Conservation (phyloP, 2,113 vertebrate species). For the Cyanoderma ruficeps region DNA sequence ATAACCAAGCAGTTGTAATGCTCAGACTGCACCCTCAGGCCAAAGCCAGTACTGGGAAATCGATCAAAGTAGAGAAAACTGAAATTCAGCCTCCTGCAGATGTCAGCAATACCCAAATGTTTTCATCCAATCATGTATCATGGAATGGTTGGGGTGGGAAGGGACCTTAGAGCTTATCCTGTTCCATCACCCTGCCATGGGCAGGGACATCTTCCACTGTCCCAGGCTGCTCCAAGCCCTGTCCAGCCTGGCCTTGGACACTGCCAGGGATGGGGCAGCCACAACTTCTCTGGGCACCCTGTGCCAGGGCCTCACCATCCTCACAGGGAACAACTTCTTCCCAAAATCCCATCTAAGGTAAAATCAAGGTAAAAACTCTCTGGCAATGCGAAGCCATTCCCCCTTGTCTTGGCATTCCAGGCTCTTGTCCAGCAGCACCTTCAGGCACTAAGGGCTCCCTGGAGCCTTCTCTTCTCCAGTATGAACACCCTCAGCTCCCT, state of each 20-base stretch:
- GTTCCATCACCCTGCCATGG: fast-evolving
- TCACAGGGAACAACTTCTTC: fast-evolving
- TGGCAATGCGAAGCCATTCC: neutral
- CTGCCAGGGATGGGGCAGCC: neutral
- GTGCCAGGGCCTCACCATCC: fast-evolving
- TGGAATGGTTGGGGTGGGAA: neutral
- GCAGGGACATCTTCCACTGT: fast-evolving
- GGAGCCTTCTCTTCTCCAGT: neutral
- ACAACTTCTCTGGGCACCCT: neutral
- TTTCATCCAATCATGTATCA: neutral
- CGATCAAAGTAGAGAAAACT: neutral
- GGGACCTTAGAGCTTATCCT: neutral
- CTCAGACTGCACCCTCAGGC: neutral
- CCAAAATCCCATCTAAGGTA: neutral
- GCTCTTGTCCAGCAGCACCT: neutral
- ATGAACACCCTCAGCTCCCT: neutral
- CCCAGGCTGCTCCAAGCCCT: fast-evolving
- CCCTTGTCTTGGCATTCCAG: neutral
- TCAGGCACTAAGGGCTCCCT: neutral
- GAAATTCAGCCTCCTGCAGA: neutral
- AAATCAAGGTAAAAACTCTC: neutral
- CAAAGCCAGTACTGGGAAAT: neutral
- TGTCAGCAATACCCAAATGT: neutral
- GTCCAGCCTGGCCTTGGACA: fast-evolving
- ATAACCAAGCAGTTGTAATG: neutral